Percentiles rank a stretch among this genome's conserved stretches.
Evolutionary conservation across 2,113 vertebrate species (phyloP).

Genomic region (Nesogale talazaci): DNA sequence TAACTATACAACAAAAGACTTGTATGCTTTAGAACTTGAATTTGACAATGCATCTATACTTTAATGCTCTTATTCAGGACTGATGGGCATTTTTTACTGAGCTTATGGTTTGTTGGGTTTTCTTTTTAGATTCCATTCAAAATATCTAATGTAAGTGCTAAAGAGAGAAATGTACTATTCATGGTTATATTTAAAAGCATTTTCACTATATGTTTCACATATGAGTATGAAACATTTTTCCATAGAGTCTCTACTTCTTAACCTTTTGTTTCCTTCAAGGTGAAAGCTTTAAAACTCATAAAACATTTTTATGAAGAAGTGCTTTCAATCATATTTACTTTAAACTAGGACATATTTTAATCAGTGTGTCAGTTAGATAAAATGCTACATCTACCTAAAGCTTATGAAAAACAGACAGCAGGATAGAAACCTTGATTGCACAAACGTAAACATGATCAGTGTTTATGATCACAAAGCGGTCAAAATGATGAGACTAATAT

Average conservation of each 20-base stretch:
- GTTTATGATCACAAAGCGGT: constrained; percentile 28
- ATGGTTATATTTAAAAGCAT: constrained; percentile 38
- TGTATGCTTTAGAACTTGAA: constrained; percentile 44
- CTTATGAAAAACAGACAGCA: constrained; percentile 36
- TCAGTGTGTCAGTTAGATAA: too few species aligned
- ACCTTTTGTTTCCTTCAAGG: constrained; percentile 39
- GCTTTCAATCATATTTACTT: background rate
- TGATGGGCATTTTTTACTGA: background rate
- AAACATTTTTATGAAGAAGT: constrained; percentile 28
- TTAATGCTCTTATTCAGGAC: constrained; percentile 47
- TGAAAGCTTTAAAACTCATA: constrained; percentile 27
- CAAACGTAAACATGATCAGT: background rate
- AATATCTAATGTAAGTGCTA: constrained; percentile 40
- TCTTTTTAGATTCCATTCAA: constrained; percentile 27
- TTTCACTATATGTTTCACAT: background rate
- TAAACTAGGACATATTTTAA: too few species aligned
- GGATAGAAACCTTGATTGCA: constrained; percentile 22
- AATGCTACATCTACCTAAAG: constrained; percentile 29
- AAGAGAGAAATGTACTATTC: constrained; percentile 35
- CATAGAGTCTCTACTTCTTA: background rate
- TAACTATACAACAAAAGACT: background rate
- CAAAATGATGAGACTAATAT: background rate
- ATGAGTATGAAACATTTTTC: constrained; percentile 43
- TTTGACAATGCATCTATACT: constrained; percentile 12
- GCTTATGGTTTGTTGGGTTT: background rate